Conservation (phyloP, 2,888 invertebrate genomes). For the Himalopsyche anomala region DNA sequence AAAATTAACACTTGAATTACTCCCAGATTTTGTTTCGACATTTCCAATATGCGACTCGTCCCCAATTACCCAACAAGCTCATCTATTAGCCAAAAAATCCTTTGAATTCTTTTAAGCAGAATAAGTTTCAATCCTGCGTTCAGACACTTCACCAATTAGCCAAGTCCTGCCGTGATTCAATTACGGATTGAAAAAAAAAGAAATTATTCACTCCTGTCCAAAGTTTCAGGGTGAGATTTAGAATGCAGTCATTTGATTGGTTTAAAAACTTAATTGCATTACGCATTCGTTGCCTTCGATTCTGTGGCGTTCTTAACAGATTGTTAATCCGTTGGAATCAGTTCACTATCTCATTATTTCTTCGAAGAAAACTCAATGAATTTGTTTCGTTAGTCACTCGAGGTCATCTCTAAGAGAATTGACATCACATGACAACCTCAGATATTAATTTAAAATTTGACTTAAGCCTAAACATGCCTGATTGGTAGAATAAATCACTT, state of each 20-base stretch:
- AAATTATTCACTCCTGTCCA: constrained; percentile 54
- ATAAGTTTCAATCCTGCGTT: constrained; percentile 54
- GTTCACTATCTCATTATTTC: background rate
- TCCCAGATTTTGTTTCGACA: background rate
- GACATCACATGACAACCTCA: too few relatives aligned
- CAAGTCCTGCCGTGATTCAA: constrained; percentile 62
- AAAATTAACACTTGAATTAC: background rate
- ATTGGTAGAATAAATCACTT: too few relatives aligned
- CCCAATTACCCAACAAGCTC: background rate
- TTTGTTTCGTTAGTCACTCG: too few relatives aligned
- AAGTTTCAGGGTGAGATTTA: constrained; percentile 56
- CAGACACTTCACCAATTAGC: constrained; percentile 64
- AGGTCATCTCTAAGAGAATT: too few relatives aligned
- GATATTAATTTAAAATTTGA: too few relatives aligned
- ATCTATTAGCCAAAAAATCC: constrained; percentile 35
- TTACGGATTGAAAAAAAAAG: constrained; percentile 58
- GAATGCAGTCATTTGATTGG: constrained; percentile 60
- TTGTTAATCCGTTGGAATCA: background rate
- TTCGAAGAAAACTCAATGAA: background rate
- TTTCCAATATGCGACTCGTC: background rate
- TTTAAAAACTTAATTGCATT: constrained; percentile 65
- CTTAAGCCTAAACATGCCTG: too few relatives aligned
- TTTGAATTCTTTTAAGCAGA: constrained; percentile 44
- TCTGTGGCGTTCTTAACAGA: background rate
- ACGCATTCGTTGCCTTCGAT: constrained; percentile 45